Evolutionary conservation across 2,113 vertebrate genomes (phyloP), one percentile per base, ranked within the genome.

Genomic region (Hystrix cristata): DNA sequence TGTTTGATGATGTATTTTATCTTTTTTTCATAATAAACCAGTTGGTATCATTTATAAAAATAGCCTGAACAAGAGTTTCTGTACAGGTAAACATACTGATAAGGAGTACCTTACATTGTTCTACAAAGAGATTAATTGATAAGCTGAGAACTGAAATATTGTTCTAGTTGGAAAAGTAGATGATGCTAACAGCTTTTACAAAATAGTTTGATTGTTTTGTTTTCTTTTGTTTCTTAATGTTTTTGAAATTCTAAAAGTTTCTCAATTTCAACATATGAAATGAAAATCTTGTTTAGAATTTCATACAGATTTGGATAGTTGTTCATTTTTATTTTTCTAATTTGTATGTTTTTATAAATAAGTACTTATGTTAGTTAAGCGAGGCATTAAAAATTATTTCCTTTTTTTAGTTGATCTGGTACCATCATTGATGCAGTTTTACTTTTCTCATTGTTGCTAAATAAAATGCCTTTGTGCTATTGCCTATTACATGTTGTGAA

Each of bases 401-500:
- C 76, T 21, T 92, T 82, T 82, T 90, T 95, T n/a, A 90, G 25
- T 80, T 81, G 69, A 69, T 79, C 65, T 92, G 59, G 8, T 88
- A 25, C 65, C 51, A 14, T 71, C 90, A 43, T 90, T 88, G 60
- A 60, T 43, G 51, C 91, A 48, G 67, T 95, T 93, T 65, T 79
- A 86, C 25, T 87, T 76, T 94, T 85, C 43, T 81, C 79, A 64
- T 84, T 95, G 82, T 62, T 90, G 51, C 48, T 76, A 25, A 91
- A 81, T 86, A 94, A 95, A 94, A 92, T 74, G 13, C 43, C 57
- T 64, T 51, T 64, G 12, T 4, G 31, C 34, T 71, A n/a, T 57
- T 94, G 76, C 46, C 71, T 95, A 43, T 95, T 97, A 21, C 90
- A 27, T 78, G 25, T 89, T 92, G 62, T 96, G 62, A 97, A 95